Evolutionary conservation across 2,113 vertebrate genomes (phyloP), one percentile per base, ranked within the genome.

Genomic region (Rallus limicola): DNA sequence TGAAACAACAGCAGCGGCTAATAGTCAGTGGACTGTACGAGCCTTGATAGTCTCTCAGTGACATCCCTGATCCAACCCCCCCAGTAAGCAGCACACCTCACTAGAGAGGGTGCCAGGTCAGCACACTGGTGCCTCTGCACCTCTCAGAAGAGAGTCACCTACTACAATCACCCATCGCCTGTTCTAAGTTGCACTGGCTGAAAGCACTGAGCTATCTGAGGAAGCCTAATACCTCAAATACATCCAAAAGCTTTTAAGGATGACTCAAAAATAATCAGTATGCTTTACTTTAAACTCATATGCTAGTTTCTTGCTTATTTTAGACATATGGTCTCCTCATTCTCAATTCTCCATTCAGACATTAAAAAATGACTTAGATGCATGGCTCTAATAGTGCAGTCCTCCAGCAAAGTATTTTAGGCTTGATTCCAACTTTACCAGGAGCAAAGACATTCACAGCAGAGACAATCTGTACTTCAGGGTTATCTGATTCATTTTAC

Each of bases 391-490:
- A 65, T 44, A 80, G 40, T 65, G 69, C 10, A 69, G 59, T 60
- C 64, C 59, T 70, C 59, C 70, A 78, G 76, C 33, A 46, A 86
- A 90, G 55, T 48, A 58, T 36, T 85, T 94, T 31, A 53, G 67
- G 92, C 34, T 95, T 53, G 48, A 69, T 85, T 90, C 70, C 71
- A 90, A 60, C 70, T 82, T 76, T 48, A 90, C 58, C 70, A 79
- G 29, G 10, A 93, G 78, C 53, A 85, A 46, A 89, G 44, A 59
- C 23, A 53, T 46, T 75, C 69, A 84, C 13, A 92, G 55, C 48
- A 92, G 33, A 83, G 72, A 46, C 23, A 87, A 75, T 42, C 44
- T 3, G 3, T 70, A 67, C 31, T 77, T 78, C 6, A 6, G 46
- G 56, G 36, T 86, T 86, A 91, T 48, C 55, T 5, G 16, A 86